A percentile compares a stretch with the other conserved stretches of the same genome.
phyloP scores from a whole-genome alignment of 2,797 vertebrate species.

The Eupleurogrammus muticus region DNA sequence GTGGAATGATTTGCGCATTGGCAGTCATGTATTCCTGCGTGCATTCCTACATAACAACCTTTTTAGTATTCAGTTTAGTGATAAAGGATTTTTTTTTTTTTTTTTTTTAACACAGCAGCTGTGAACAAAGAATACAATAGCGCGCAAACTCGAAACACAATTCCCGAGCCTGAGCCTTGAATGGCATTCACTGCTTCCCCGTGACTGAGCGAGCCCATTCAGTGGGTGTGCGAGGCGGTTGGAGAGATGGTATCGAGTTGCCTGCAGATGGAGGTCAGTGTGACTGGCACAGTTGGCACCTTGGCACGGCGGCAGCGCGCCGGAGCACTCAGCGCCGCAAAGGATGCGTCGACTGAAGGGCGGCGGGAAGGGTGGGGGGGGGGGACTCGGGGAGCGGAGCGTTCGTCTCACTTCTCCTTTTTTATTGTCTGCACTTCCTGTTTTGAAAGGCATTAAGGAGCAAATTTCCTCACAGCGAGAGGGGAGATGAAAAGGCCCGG shows the following conservation, averaged over 20 bases:
- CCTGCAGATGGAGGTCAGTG: slow-evolving; percentile 84
- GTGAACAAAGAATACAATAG: slow-evolving; percentile 54
- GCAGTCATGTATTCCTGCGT: slow-evolving; percentile 79
- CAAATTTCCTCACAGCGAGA: slow-evolving; percentile 86
- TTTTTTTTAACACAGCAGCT: slow-evolving; percentile 48
- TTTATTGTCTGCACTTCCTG: slow-evolving; percentile 86
- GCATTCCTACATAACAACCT: slow-evolving; percentile 78
- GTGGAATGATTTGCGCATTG: slow-evolving; percentile 75
- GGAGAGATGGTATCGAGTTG: slow-evolving; percentile 80
- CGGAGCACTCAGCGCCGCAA: slow-evolving; percentile 65
- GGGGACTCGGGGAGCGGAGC: slow-evolving; percentile 52
- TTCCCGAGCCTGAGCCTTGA: slow-evolving; percentile 79
- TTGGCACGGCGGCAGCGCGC: slow-evolving; percentile 73
- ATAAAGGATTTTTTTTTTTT: slow-evolving; percentile 72
- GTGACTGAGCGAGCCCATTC: slow-evolving; percentile 79
- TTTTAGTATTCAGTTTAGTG: slow-evolving; percentile 76
- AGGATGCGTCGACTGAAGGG: slow-evolving; percentile 77
- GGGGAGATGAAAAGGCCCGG: slow-evolving; percentile 80
- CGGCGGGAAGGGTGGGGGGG: slow-evolving; percentile 25
- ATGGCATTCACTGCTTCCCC: slow-evolving; percentile 80
- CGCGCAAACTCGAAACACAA: slow-evolving; percentile 72
- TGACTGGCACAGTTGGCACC: slow-evolving; percentile 83
- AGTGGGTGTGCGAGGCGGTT: slow-evolving; percentile 72
- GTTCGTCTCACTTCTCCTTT: slow-evolving; percentile 80
- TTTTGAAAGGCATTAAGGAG: slow-evolving; percentile 90